Conservation (phyloP, 2,888 invertebrate species). For the Salticus scenicus region DNA sequence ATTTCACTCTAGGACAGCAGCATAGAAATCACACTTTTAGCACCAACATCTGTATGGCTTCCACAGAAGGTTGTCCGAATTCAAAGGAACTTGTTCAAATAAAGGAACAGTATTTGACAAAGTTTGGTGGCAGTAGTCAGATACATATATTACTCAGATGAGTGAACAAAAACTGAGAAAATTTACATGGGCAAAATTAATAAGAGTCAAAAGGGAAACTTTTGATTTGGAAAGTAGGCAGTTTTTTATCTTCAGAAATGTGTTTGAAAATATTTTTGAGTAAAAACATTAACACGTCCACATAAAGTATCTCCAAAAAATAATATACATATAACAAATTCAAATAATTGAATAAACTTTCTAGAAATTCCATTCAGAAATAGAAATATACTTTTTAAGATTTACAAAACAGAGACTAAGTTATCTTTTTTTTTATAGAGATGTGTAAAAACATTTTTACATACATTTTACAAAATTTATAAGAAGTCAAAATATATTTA, state of each 20-base stretch:
- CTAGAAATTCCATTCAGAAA: constrained; percentile 9
- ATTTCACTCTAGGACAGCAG: background rate
- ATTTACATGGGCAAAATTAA: background rate
- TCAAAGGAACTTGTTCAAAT: too few relatives aligned
- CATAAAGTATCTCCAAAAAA: constrained; percentile 20
- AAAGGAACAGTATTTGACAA: too few relatives aligned
- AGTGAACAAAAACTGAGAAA: background rate
- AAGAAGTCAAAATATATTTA: too few relatives aligned
- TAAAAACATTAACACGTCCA: constrained; percentile 23
- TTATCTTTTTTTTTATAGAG: background rate
- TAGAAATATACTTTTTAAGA: constrained; percentile 1
- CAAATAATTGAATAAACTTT: constrained; percentile 27
- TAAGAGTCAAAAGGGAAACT: background rate
- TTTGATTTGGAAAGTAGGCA: background rate
- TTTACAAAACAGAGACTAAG: background rate
- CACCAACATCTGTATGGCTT: constrained; percentile 36
- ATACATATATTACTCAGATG: background rate
- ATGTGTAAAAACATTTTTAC: background rate
- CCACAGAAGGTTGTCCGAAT: background rate
- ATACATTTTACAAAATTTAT: background rate
- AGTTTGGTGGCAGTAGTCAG: too few relatives aligned
- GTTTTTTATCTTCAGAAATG: constrained; percentile 4
- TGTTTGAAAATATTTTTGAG: constrained; percentile 9
- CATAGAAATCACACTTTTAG: constrained; percentile 38
- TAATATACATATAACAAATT: constrained; percentile 24